Evolutionary conservation across 2,888 invertebrate genomes (phyloP), one percentile per base, ranked within the genome.

Genomic region (Heteropelma amictum): DNA sequence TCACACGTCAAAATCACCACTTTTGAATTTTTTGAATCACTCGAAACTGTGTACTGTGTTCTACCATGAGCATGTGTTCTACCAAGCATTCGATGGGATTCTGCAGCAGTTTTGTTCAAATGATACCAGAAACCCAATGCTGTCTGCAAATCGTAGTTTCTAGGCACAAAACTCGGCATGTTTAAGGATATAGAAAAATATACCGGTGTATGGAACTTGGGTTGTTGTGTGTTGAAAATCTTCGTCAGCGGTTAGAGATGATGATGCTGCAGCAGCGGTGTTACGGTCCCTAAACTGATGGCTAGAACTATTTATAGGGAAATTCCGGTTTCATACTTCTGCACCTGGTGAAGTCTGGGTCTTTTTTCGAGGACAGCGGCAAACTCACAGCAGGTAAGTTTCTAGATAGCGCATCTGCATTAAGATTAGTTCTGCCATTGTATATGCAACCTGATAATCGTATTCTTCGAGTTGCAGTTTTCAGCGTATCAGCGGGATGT

Each of bases 61-160:
- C n/a, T n/a, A n/a, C n/a, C n/a, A n/a, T n/a, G n/a, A n/a, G n/a
- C n/a, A n/a, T n/a, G n/a, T n/a, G n/a, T n/a, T n/a, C n/a, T n/a
- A n/a, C n/a, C 64, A 56, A 70, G 56, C 64, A 70, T 64, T 70
- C 64, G 47, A 74, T 42, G 74, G 45, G 67, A 75, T 58, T 75
- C 75, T 65, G 77, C 72, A 65, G 75, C 69, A 75, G 65, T 77
- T 75, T 77, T 69, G 28, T 77, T 75, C 56, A 78, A 74, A 75
- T 72, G 68, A 51, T 51, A 78, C 75, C 65, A 67, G 53, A 51
- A 49, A 64, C 74, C 28, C 61, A 78, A 74, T 30, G 61, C 58
- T 35, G 51, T 67, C 12, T 7, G 10, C 23, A 21, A 63, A 49
- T 51, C 30, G 49, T 49, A 33, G 8, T 63, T 30, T 14, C 12